These are phyloP conservation scores for Resseliella maxima DNA, from an alignment of 2,888 invertebrate species.

Conservation along the genomic window DNA sequence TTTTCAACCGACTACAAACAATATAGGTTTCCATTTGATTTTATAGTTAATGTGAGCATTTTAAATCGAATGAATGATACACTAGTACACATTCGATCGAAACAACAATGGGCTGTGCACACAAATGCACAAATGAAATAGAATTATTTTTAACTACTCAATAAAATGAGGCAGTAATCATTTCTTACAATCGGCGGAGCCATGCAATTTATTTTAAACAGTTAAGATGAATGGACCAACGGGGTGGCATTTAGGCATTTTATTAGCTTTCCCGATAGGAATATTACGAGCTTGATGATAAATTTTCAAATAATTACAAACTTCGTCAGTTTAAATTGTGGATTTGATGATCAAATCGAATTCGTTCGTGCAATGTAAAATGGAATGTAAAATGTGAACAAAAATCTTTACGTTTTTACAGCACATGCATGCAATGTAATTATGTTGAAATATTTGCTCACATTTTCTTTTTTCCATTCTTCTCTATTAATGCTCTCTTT, in stretches of 20 bases:
- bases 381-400: too few species aligned
- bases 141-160: slow-evolving; percentile 4
- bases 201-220: slow-evolving; percentile 6
- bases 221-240: slow-evolving; percentile 28
- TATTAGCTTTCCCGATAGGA: not conserved
- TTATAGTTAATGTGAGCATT: slow-evolving; percentile 5
- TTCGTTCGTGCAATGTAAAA: not conserved
- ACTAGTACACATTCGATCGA: not conserved
- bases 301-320: slow-evolving; percentile 18
- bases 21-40: slow-evolving; percentile 5
- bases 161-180: slow-evolving; percentile 44
- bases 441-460: not conserved
- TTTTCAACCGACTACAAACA: not conserved
- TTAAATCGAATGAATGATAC: not conserved
- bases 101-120: not conserved
- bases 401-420: not conserved
- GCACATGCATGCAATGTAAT: not conserved
- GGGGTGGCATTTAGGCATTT: not conserved
- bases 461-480: not conserved
- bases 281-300: not conserved
- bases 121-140: not conserved
- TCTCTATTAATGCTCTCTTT: too few species aligned
- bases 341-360: slow-evolving; percentile 37
- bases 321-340: not conserved
- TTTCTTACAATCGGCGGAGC: not conserved